Evolutionary conservation across 2,113 vertebrate genomes (phyloP), one percentile per base, ranked within the genome.

Genomic region (Hassar affinis): DNA sequence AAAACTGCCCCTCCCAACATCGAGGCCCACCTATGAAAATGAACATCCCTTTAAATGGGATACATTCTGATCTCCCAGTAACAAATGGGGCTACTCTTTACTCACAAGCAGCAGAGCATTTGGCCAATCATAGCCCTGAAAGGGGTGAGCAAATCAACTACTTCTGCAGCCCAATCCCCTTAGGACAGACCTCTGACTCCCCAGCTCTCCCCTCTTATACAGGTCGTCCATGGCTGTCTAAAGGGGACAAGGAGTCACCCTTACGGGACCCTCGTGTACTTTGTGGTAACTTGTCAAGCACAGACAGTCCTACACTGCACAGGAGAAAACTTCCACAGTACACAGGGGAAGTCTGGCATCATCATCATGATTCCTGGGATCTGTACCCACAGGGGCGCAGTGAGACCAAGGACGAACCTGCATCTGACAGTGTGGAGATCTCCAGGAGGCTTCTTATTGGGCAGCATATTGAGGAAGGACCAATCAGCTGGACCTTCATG

Each of bases 1-100:
- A 4, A 56, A 45, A 33, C 51, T 69, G 35, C 74, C 75, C 62
- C n/a, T 14, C 87, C 80, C 81, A 88, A 85, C 90, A 89, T 49
- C 91, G 93, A 79, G 87, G 57, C 57, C 81, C 85, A 11, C 87
- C 62, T 11, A 88, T 93, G 3, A 89, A 91, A 79, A 94, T 94
- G 93, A 95, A 94, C 85, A 94, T 95, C 90, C 94, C 94, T 84
- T 92, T 94, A 88, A 91, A 92, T 0, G 87, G 90, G 78, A 89
- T 88, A 62, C 83, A 90, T 64, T 86, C 90, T 82, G 90, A 91
- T 85, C 45, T 82, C 3, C 82, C 90, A 75, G 83, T 87, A 76
- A 86, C 84, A 52, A 86, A 85, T 38, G 90, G 90, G 82, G 78
- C 78, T 6, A 61, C 79, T 75, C 83, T 79, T 5, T 85, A 80